These are phyloP conservation scores for Tachina grossa DNA, from an alignment of 2,888 invertebrate genomes.

Conservation along the genomic window DNA sequence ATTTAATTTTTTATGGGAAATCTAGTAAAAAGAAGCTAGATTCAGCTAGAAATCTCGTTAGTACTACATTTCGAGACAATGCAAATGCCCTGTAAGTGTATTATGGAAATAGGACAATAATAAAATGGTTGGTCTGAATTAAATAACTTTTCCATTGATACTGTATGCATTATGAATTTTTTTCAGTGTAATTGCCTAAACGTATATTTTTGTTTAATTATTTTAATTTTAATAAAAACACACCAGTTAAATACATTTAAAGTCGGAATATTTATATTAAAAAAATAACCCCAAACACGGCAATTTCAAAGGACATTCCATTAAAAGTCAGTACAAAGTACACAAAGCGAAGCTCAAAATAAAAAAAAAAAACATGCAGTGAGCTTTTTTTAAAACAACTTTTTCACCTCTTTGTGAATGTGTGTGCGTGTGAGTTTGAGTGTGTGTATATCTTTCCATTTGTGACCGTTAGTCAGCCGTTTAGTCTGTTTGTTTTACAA, in stretches of 20 bases:
- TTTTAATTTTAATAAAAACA: not conserved
- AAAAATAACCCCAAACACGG: not conserved
- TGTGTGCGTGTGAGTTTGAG: not conserved
- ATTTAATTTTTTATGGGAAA: too few species aligned
- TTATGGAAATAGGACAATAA: too few species aligned
- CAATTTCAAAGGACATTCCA: constrained; percentile 56
- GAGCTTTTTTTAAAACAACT: not conserved
- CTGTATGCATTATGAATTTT: too few species aligned
- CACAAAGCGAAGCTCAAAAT: constrained; percentile 21
- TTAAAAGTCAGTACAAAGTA: constrained; percentile 46
- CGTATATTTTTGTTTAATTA: not conserved
- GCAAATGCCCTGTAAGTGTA: too few species aligned
- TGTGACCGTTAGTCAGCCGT: constrained; percentile 1
- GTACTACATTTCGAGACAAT: too few species aligned
- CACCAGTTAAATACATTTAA: constrained; percentile 31
- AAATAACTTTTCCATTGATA: too few species aligned
- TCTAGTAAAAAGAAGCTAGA: too few species aligned
- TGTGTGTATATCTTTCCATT: not conserved
- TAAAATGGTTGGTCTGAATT: too few species aligned
- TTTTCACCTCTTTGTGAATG: constrained; percentile 6
- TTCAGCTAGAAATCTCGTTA: too few species aligned
- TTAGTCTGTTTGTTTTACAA: constrained; percentile 47
- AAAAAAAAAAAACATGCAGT: constrained; percentile 3
- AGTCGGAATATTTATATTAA: constrained; percentile 17
- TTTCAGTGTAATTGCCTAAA: too few species aligned